Evolutionary conservation across 2,888 invertebrate species (phyloP).

Genomic region (Euzophera pinguis): DNA sequence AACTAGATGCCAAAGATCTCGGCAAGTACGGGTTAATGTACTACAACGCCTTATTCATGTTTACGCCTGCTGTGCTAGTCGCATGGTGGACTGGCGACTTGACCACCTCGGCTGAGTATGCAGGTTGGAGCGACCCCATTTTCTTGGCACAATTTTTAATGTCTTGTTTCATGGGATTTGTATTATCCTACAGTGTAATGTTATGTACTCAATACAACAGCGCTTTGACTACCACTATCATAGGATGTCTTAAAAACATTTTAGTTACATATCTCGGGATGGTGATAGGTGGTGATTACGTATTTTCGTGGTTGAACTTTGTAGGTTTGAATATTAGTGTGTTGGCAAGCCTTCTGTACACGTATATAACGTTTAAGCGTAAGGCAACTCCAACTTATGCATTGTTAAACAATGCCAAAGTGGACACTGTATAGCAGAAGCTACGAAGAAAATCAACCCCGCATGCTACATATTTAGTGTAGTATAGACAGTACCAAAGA

Average conservation of each 20-base stretch:
- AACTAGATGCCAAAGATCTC: conserved; percentile 94
- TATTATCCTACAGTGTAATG: conserved; percentile 96
- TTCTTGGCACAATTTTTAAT: conserved; percentile 91
- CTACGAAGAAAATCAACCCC: conserved; percentile 36
- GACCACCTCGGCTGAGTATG: conserved; percentile 81
- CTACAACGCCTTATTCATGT: conserved; percentile 95
- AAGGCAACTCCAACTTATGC: conserved; percentile 65
- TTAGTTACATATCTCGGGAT: conserved; percentile 98
- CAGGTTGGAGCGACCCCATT: conserved; percentile 86
- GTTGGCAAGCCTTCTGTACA: conserved; percentile 90
- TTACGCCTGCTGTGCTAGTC: conserved; percentile 85
- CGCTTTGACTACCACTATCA: conserved; percentile 98
- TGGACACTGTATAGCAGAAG: conserved; percentile 61
- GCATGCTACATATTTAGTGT: conserved; percentile 40
- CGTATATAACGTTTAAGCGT: conserved; percentile 90
- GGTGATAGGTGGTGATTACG: conserved; percentile 98
- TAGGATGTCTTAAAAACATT: conserved; percentile 98
- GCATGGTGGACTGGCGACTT: conserved; percentile 89
- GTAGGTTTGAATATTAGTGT: conserved; percentile 97
- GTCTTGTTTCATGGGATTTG: conserved; percentile 98
- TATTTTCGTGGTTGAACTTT: conserved; percentile 96
- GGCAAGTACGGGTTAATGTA: conserved; percentile 96
- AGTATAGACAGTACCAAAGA: conserved; percentile 58
- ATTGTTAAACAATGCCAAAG: conserved; percentile 50
- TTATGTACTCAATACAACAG: conserved; percentile 98